These are phyloP conservation scores for Eleutherodactylus coqui DNA, from an alignment of 2,797 vertebrate species.

Conservation along the genomic window DNA sequence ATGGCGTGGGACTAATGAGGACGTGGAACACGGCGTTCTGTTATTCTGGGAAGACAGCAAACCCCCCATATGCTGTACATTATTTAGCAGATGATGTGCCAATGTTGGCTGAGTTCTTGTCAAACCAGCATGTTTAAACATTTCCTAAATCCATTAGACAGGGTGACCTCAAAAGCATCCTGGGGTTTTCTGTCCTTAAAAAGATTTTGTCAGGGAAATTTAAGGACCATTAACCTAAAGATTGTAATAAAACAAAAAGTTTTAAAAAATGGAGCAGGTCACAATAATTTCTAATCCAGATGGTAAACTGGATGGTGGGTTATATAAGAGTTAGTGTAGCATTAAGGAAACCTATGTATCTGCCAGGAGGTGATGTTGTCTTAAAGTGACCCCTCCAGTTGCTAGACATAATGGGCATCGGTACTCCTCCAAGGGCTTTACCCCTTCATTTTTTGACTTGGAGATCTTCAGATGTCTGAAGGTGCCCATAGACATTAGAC, in stretches of 20 bases:
- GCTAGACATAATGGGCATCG: neutral
- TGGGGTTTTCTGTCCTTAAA: neutral
- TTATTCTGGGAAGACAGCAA: constrained; percentile 22
- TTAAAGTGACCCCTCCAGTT: neutral
- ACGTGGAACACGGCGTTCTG: constrained; percentile 6
- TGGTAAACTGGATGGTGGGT: neutral
- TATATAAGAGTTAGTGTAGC: neutral
- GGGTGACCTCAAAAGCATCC: constrained; percentile 28
- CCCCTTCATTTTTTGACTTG: no score
- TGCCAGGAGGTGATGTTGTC: neutral
- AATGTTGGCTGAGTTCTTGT: constrained; percentile 36
- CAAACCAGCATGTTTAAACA: constrained; percentile 17
- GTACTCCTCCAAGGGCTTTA: neutral
- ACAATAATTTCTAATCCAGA: neutral
- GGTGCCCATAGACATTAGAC: no score
- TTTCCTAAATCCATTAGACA: constrained; percentile 28
- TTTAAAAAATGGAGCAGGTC: neutral
- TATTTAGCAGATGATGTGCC: constrained; percentile 50
- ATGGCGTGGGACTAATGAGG: constrained; percentile 43
- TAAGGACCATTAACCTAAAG: neutral
- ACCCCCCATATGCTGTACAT: constrained; percentile 37
- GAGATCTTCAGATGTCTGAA: no score
- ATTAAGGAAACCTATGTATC: neutral
- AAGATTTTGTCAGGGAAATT: neutral
- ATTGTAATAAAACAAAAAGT: neutral